Conservation (phyloP, 2,888 invertebrate species). For the Dugesia japonica region DNA sequence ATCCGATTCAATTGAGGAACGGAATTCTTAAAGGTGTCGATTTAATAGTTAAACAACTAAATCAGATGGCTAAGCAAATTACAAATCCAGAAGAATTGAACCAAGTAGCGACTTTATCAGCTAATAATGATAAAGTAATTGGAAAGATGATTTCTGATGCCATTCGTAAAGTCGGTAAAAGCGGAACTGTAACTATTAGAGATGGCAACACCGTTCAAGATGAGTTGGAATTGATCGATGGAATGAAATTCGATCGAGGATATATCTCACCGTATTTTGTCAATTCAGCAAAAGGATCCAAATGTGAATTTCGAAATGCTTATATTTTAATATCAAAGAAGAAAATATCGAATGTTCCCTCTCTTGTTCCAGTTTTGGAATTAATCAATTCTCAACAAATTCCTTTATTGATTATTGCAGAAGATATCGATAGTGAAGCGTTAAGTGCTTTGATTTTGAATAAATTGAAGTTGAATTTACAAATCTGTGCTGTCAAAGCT, state of each 20-base stretch:
- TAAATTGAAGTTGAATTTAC: conserved; percentile 49
- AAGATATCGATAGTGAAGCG: conserved; percentile 52
- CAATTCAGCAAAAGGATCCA: conserved; percentile 38
- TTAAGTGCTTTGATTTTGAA: conserved; percentile 50
- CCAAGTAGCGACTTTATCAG: conserved; percentile 41
- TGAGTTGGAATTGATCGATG: conserved; percentile 38
- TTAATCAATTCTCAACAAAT: conserved; percentile 36
- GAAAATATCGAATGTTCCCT: conserved; percentile 37
- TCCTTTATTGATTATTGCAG: conserved; percentile 45
- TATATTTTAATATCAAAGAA: conserved; percentile 38
- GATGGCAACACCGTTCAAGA: conserved; percentile 37
- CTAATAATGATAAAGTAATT: conserved; percentile 38
- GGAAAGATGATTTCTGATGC: conserved; percentile 40
- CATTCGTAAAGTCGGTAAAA: conserved; percentile 40
- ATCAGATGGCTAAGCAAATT: conserved; percentile 34
- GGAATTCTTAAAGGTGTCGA: conserved; percentile 37
- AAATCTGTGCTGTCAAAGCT: conserved; percentile 72
- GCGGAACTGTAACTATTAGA: conserved; percentile 41
- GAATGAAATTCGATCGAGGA: conserved; percentile 42
- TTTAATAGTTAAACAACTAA: conserved; percentile 34
- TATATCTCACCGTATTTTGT: conserved; percentile 40
- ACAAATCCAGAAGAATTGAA: conserved; percentile 36
- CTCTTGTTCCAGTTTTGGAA: conserved; percentile 38
- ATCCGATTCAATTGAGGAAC: conserved; percentile 39
- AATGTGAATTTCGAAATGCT: conserved; percentile 38